Evolutionary conservation across 2,888 invertebrate genomes (phyloP), one percentile per base, ranked within the genome.

Genomic region (Coleophora deauratella): DNA sequence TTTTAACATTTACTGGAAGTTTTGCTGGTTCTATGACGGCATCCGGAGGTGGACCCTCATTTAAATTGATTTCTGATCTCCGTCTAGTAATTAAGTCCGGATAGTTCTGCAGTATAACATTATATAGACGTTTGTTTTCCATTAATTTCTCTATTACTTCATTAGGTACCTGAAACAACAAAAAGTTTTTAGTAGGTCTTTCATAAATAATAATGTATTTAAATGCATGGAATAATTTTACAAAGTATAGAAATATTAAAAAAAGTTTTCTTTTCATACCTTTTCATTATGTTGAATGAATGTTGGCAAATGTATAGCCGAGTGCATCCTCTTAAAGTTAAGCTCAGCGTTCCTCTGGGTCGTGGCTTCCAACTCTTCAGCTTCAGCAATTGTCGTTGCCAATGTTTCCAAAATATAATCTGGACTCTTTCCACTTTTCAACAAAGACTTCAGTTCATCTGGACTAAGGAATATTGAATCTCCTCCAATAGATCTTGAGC

Each of bases 251-350:
- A n/a, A n/a, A n/a, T n/a, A n/a, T 32, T 37, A 8, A 30, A 9
- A 38, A 13, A 15, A 10, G 11, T 9, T 34, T 36, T 11, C 35
- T 21, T 21, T 21, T 21, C 21, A 6, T 72, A 91, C 91, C 82
- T 89, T 90, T 72, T 92, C 92, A 54, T 90, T 89, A 57, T 90
- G 87, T 54, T 88, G 89, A 40, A 94, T 85, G 69, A 91, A 94
- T 0, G 94, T 94, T 1, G 94, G 95, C 44, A 95, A 73, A 69
- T 92, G 91, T 36, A 94, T 88, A 48, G 91, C 90, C 7, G 94
- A 94, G 59, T 90, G 87, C 54, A 86, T 80, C 46, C 79, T 71
- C 38, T 74, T 73, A 3, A 58, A 66, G 0, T 64, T 54, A 34
- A 67, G 68, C 39, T 86, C 81, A 1, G 68, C 72, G 27, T 87